Evolutionary conservation across 2,888 invertebrate genomes (phyloP).

Genomic region (Entomobrya multifasciata): DNA sequence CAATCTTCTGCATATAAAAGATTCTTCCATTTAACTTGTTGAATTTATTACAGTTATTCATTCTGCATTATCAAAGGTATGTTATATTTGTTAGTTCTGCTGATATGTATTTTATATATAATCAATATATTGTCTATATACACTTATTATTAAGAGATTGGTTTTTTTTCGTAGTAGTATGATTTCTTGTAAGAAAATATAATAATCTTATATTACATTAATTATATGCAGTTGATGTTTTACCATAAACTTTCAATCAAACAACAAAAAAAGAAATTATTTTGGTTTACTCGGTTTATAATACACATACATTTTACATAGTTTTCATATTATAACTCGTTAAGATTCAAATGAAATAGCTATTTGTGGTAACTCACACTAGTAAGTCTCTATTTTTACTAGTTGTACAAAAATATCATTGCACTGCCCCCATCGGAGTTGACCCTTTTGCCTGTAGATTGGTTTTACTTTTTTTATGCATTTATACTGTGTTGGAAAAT

Average conservation of each 20-base stretch:
- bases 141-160: constrained; percentile 15
- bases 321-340: constrained; percentile 35
- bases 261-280: constrained; percentile 57
- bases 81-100: not conserved
- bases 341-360: constrained; percentile 51
- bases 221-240: constrained; percentile 53
- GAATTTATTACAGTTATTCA: constrained; percentile 37
- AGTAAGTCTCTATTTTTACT: constrained; percentile 49
- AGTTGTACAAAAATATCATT: constrained; percentile 29
- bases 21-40: constrained; percentile 63
- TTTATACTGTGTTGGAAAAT: not conserved
- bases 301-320: not conserved
- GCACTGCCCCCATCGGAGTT: constrained; percentile 40
- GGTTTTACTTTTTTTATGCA: constrained; percentile 1
- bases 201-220: constrained; percentile 23
- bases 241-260: constrained; percentile 71
- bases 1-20: constrained; percentile 50
- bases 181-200: constrained; percentile 34
- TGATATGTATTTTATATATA: constrained; percentile 34
- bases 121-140: constrained; percentile 1
- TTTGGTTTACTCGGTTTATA: constrained; percentile 67
- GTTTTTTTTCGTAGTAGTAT: constrained; percentile 29
- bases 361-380: constrained; percentile 37
- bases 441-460: not conserved
- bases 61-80: not conserved